phyloP scores from a whole-genome alignment of 1,140 invertebrate genomes.

The Psilanteris sp. region DNA sequence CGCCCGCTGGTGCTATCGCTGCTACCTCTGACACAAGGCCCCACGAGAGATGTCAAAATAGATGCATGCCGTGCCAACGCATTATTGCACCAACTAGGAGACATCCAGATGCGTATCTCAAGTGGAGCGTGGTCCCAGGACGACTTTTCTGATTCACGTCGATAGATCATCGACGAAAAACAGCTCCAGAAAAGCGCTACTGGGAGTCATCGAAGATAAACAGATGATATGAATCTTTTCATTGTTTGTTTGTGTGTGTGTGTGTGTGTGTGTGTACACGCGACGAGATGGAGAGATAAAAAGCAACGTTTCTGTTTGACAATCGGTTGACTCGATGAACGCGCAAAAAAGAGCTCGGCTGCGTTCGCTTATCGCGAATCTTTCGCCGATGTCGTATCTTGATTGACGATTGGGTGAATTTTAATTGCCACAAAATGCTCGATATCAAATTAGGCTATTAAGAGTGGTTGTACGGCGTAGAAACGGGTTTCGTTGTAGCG shows the following conservation, averaged over 20 bases:
- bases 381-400: conserved; percentile 14
- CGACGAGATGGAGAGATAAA: too few species aligned
- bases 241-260: too few species aligned
- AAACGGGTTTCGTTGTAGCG: too few species aligned
- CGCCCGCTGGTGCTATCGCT: conserved; percentile 30
- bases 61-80: conserved; percentile 28
- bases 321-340: conserved; percentile 20
- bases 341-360: conserved; percentile 2
- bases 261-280: too few species aligned
- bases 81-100: conserved; percentile 28
- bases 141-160: conserved; percentile 50
- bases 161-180: conserved; percentile 64
- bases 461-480: too few species aligned
- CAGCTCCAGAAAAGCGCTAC: conserved; percentile 62
- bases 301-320: conserved; percentile 27
- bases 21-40: conserved; percentile 29
- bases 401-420: conserved; percentile 15
- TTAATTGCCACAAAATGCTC: not conserved
- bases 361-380: conserved; percentile 14
- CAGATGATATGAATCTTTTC: conserved; percentile 8
- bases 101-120: conserved; percentile 68
- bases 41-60: conserved; percentile 54
- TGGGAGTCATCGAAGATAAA: conserved; percentile 28
- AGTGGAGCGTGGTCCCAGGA: conserved; percentile 52
- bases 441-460: too few species aligned